Evolutionary conservation across 2,797 vertebrate species (phyloP).

Genomic region (Florisuga fusca): DNA sequence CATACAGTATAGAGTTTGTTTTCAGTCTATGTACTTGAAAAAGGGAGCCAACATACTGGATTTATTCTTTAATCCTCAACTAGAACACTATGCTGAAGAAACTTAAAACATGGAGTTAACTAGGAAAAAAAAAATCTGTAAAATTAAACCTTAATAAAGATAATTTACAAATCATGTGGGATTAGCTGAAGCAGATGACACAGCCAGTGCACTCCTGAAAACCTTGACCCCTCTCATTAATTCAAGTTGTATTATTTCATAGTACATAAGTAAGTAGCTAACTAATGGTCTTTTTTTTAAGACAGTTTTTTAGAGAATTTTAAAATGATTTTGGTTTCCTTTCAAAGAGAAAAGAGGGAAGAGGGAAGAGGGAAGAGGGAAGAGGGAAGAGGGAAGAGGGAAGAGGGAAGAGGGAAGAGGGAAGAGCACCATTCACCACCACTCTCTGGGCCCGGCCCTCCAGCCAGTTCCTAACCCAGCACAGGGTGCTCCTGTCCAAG

Average conservation of each 20-base stretch:
- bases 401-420: no score
- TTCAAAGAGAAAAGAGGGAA: background rate
- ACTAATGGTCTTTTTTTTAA: background rate
- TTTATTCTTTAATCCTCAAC: slow-evolving; percentile 29
- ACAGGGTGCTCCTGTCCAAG: no score
- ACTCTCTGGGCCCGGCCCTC: no score
- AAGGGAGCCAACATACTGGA: slow-evolving; percentile 19
- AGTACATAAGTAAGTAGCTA: background rate
- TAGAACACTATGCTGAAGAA: background rate
- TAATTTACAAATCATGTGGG: background rate
- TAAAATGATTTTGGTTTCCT: background rate
- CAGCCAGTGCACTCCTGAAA: background rate
- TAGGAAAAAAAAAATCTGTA: background rate
- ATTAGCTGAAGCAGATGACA: background rate
- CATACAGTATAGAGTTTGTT: background rate
- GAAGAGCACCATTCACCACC: no score
- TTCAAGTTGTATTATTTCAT: background rate
- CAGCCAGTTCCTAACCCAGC: no score
- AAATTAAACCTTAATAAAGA: background rate
- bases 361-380: no score
- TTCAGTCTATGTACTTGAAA: background rate
- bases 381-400: no score
- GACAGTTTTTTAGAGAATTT: background rate
- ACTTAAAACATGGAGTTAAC: background rate
- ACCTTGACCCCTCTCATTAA: background rate